Base-by-base conservation (phyloP, 1,140 invertebrate species). In the Drosophila grimshawi region DNA sequence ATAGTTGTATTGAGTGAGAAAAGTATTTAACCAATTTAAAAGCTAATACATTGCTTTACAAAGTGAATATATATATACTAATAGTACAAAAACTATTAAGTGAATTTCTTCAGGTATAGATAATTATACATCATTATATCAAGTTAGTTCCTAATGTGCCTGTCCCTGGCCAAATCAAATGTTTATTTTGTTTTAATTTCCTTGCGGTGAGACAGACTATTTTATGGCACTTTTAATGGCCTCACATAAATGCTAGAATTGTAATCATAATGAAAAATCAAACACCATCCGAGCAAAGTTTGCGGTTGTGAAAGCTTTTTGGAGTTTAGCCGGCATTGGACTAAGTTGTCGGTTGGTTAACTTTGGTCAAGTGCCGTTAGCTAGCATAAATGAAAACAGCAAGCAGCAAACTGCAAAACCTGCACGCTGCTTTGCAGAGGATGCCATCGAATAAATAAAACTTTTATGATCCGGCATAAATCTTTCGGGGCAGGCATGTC, bases 381-480 rank as follows among this genome's bases (percentile, higher is more conserved):
- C 45, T n/a, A 29, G 37, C 48, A 49, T 46, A 73, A 62, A 62
- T 19, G 19, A 19, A 19, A 19, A 19, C 19, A 19, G 19, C 19
- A 19, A 19, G 19, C 19, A 19, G 33, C 46, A 62, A 73, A 72
- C 45, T 37, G 19, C 75, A 43, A 37, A 57, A 51, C 43, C 55
- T 72, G 52, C 30, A 43, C 39, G n/a, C 29, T 30, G 53, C 45
- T 63, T 37, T 41, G 46, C 49, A 46, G 6, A 62, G 72, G 57
- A 62, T 49, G 19, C 27, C n/a, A 69, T 51, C 55, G 66, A 67
- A 51, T 73, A 62, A 51, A 53, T 41, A 59, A 6, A 62, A 56
- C 8, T 67, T 83, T 69, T 83, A 83, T 59, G 80, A 76, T 66
- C 32, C 8, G 61, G 52, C 70, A 82, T 78, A 78, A 82, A 82